These are phyloP conservation scores for Adineta ricciae DNA, from an alignment of 2,888 invertebrate species.

Conservation along the genomic window DNA sequence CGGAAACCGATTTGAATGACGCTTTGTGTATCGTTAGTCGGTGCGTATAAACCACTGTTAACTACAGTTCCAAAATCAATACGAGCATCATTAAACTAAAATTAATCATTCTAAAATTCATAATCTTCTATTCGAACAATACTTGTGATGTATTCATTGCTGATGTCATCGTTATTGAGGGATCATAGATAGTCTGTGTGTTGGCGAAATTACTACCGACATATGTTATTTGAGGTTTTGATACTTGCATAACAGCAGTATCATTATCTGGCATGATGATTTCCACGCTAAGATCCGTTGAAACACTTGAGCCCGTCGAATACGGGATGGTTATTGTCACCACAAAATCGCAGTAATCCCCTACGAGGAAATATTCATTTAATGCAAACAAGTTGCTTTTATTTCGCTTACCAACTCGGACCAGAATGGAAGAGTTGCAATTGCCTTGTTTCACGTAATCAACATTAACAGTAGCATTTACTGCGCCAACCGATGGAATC, in stretches of 20 bases:
- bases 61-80: conserved; percentile 29
- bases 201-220: not conserved
- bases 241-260: not conserved
- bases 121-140: not conserved
- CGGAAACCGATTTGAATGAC: not conserved
- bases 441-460: not conserved
- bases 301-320: not conserved
- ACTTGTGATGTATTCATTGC: not conserved
- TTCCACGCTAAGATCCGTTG: not conserved
- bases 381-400: not conserved
- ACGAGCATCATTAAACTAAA: conserved; percentile 30
- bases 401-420: not conserved
- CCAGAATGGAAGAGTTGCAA: not conserved
- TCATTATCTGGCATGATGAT: not conserved
- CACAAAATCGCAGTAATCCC: conserved; percentile 6
- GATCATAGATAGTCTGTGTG: not conserved
- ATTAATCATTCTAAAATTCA: too few species aligned
- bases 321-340: not conserved
- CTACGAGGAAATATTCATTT: not conserved
- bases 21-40: not conserved
- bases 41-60: not conserved
- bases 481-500: not conserved
- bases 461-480: not conserved
- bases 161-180: not conserved
- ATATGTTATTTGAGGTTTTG: not conserved